Evolutionary conservation across 2,888 invertebrate species (phyloP).

Genomic region (Phalangium opilio): DNA sequence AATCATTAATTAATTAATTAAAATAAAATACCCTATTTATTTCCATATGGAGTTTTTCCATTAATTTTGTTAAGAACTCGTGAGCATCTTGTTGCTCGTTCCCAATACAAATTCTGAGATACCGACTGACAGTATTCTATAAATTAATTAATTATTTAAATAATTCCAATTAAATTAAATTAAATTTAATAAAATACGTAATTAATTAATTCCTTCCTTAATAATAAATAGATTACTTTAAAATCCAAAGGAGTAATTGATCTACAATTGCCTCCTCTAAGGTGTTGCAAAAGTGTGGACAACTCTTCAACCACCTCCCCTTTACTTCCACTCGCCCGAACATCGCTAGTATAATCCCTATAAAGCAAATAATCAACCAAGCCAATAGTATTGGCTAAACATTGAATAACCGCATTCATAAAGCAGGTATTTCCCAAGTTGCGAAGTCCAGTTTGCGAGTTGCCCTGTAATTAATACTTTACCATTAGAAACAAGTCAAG

Average conservation of each 20-base stretch:
- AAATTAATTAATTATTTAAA: slow-evolving; percentile 43
- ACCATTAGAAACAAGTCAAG: too few species aligned
- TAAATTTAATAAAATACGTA: neutral
- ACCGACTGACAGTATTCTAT: slow-evolving; percentile 55
- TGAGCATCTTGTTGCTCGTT: slow-evolving; percentile 79
- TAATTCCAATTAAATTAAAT: slow-evolving; percentile 34
- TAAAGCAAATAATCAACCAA: slow-evolving; percentile 60
- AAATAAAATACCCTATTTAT: slow-evolving; percentile 44
- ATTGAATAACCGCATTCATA: slow-evolving; percentile 90
- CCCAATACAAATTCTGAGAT: slow-evolving; percentile 44
- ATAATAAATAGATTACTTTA: slow-evolving; percentile 40
- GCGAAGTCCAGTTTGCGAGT: slow-evolving; percentile 46
- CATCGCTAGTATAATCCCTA: slow-evolving; percentile 42
- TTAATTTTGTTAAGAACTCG: slow-evolving; percentile 70
- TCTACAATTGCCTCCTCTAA: slow-evolving; percentile 62
- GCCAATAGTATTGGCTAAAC: slow-evolving; percentile 64
- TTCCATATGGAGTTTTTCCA: slow-evolving; percentile 78
- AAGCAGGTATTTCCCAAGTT: slow-evolving; percentile 94
- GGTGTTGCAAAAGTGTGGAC: slow-evolving; percentile 51
- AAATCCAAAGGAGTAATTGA: slow-evolving; percentile 63
- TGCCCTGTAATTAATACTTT: slow-evolving; percentile 20
- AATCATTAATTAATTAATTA: slow-evolving; percentile 10
- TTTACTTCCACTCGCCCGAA: slow-evolving; percentile 26
- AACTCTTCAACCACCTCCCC: slow-evolving; percentile 68
- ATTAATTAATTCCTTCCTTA: slow-evolving; percentile 74